These are phyloP conservation scores for Perizoma flavofasciatum DNA, from an alignment of 2,888 invertebrate genomes.

Conservation along the genomic window DNA sequence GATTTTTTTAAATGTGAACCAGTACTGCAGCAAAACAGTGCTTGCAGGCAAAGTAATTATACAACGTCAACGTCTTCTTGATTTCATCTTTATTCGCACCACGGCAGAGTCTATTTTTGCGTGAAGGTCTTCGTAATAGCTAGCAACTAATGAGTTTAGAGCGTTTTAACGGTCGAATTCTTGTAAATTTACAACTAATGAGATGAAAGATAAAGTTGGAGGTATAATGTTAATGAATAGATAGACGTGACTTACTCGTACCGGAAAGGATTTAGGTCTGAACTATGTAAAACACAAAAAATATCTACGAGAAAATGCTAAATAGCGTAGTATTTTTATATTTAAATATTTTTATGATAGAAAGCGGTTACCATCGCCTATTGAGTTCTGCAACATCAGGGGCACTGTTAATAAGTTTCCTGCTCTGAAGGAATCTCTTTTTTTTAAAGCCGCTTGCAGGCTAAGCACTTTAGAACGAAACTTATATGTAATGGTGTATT, in stretches of 20 bases:
- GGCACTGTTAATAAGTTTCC: no score
- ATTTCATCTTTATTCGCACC: conserved; percentile 9
- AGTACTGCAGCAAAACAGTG: conserved; percentile 13
- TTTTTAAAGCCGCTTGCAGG: no score
- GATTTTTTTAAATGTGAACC: background rate
- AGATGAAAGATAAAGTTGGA: conserved; percentile 2
- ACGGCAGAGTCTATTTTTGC: conserved; percentile 12
- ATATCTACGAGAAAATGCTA: no score
- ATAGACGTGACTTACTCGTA: background rate
- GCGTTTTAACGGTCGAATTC: conserved; percentile 22
- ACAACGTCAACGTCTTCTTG: background rate
- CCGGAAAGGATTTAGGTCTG: no score
- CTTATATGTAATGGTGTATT: no score
- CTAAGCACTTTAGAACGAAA: no score
- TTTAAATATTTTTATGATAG: no score
- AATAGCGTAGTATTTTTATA: no score
- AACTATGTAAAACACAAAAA: no score
- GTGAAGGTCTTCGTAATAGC: conserved; percentile 7
- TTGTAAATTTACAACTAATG: conserved; percentile 15
- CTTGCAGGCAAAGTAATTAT: conserved; percentile 19
- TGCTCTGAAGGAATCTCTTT: no score
- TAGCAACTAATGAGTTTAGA: conserved; percentile 23
- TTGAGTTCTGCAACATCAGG: no score
- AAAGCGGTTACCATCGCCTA: no score
- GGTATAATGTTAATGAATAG: background rate